Evolutionary conservation across 2,113 vertebrate species (phyloP).

Genomic region (Leucopsar rothschildi): DNA sequence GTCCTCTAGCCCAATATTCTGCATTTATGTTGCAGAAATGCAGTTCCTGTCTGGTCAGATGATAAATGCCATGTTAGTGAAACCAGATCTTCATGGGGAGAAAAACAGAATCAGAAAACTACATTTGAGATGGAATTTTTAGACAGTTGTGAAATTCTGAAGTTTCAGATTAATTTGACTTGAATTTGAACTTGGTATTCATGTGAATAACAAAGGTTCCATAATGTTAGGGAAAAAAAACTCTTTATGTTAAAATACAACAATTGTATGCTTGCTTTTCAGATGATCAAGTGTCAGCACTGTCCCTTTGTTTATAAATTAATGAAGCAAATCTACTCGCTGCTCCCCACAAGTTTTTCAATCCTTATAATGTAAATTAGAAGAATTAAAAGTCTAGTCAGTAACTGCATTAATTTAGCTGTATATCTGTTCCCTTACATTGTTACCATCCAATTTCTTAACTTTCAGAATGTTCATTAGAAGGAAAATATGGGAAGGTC

Average conservation of each 20-base stretch:
- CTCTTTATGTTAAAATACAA: background rate
- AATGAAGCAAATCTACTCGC: background rate
- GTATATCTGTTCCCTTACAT: background rate
- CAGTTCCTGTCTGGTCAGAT: background rate
- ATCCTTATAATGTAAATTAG: background rate
- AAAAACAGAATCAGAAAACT: background rate
- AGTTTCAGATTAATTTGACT: background rate
- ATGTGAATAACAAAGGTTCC: background rate
- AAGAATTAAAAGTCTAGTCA: background rate
- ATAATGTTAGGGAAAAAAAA: fast-evolving
- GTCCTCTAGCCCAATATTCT: background rate
- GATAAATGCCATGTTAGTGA: background rate
- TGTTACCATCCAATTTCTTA: background rate
- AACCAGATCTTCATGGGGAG: background rate
- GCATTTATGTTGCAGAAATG: background rate
- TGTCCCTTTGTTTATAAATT: background rate
- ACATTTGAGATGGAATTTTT: background rate
- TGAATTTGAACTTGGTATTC: background rate
- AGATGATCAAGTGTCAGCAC: background rate
- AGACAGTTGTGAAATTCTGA: background rate
- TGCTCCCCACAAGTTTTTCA: fast-evolving
- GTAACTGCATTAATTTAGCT: background rate
- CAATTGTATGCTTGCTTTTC: background rate
- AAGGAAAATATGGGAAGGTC: background rate
- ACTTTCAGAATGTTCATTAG: background rate